These are phyloP conservation scores for Drosophila kuntzei DNA, from an alignment of 2,888 invertebrate species.

Conservation along the genomic window DNA sequence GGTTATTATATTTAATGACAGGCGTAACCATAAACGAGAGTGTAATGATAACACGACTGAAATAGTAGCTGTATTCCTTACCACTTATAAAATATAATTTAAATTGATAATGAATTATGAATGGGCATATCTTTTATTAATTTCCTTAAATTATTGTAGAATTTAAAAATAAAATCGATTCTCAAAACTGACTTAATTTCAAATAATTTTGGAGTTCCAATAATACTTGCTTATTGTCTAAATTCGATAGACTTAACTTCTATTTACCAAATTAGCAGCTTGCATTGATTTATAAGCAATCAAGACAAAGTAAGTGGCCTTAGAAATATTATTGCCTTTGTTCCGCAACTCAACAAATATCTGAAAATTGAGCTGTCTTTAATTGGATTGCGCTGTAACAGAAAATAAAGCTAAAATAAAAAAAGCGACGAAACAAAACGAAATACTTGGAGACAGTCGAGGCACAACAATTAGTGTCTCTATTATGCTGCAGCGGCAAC, in stretches of 20 bases:
- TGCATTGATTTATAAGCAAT: slow-evolving; percentile 17
- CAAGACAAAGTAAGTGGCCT: slow-evolving; percentile 15
- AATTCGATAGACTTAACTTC: slow-evolving; percentile 1
- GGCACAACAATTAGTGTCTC: slow-evolving; percentile 69
- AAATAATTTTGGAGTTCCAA: too few relatives aligned
- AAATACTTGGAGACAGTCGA: slow-evolving; percentile 37
- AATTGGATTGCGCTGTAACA: slow-evolving; percentile 26
- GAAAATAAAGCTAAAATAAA: slow-evolving; percentile 12
- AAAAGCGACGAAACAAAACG: slow-evolving; percentile 30
- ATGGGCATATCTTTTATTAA: neutral
- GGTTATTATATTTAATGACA: slow-evolving; percentile 54
- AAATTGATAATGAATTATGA: neutral
- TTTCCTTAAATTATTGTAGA: too few relatives aligned
- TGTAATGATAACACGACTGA: slow-evolving; percentile 17
- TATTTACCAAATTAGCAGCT: slow-evolving; percentile 15
- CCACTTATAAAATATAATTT: too few relatives aligned
- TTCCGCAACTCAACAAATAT: slow-evolving; percentile 9
- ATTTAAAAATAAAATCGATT: too few relatives aligned
- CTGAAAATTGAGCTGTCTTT: slow-evolving; percentile 22
- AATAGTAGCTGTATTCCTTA: slow-evolving; percentile 7
- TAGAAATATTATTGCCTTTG: slow-evolving; percentile 27
- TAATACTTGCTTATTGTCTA: neutral
- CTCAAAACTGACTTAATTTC: too few relatives aligned
- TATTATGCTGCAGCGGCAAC: slow-evolving; percentile 58
- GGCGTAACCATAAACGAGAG: slow-evolving; percentile 32